Base-by-base conservation (phyloP, 2,888 invertebrate genomes). In the Coronaproctus castanopsis region DNA sequence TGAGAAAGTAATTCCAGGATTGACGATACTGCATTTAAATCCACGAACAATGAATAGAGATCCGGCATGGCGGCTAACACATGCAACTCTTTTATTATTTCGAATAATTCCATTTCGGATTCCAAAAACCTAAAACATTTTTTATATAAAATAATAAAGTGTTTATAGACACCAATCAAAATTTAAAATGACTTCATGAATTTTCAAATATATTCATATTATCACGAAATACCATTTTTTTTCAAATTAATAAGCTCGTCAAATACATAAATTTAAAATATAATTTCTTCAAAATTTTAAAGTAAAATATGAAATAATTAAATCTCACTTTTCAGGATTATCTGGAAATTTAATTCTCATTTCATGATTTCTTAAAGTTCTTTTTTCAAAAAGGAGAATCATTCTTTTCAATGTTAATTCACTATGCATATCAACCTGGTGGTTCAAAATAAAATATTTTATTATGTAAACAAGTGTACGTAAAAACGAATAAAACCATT, bases 311-410 rank as follows among this genome's bases (percentile, higher is more conserved):
- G 21, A 24, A 55, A 21, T 51, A 2, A 24, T 51, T 55, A 55
- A 36, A 55, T 61, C 68, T 67, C 71, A 80, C 78, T 95, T 96
- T 71, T 95, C 92, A 5, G 96, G 91, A 68, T 85, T 83, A 70
- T 96, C 97, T 0, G 95, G 89, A 72, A 92, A 97, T 73, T 99
- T 98, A 18, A 98, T 96, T 64, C 98, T 79, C 87, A 96, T 89
- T 74, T 98, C 97, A 70, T 96, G 87, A 71, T 98, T 98, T 69
- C 83, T 87, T 8, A 93, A 75, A 55, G 88, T 86, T 69, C 89
- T 81, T 71, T 98, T 97, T 70, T 98, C 98, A 76, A 97, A 93
- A 63, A 88, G 80, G 18, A 95, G 75, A 21, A 96, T 81, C 69
- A 96, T 79, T 69, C 87, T 84, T 69, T 95, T 95, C 8, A 96